phyloP scores from a whole-genome alignment of 2,797 vertebrate genomes.

The Platalea minor region DNA sequence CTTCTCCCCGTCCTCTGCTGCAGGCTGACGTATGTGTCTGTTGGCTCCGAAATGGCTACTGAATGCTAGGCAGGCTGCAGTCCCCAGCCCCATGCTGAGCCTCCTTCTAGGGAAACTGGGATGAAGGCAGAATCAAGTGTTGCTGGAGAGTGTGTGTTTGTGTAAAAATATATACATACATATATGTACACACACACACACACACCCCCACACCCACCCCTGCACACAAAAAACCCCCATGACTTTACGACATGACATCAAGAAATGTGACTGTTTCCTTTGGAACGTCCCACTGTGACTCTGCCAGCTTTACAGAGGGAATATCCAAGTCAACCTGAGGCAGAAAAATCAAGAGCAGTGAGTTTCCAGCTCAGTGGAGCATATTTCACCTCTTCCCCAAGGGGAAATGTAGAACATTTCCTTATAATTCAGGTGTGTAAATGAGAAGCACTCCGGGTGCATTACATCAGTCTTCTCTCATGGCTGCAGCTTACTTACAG shows the following conservation, averaged over 20 bases:
- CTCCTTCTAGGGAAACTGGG: background rate
- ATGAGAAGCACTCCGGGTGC: background rate
- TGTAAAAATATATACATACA: background rate
- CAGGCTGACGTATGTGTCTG: fast-evolving
- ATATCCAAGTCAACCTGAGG: background rate
- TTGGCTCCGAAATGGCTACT: background rate
- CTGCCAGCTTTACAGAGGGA: background rate
- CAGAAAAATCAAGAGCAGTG: background rate
- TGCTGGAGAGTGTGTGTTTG: background rate
- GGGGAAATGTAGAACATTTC: slow-evolving; percentile 32
- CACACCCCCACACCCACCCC: fast-evolving
- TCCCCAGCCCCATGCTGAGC: background rate
- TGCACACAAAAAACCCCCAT: background rate
- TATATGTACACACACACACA: fast-evolving
- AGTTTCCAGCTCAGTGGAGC: background rate
- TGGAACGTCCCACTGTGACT: background rate
- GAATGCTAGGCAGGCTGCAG: background rate
- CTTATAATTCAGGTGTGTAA: slow-evolving; percentile 47
- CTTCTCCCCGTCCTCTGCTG: background rate
- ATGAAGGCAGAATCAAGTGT: background rate
- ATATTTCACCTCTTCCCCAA: background rate
- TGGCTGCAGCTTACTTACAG: background rate
- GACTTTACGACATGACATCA: background rate
- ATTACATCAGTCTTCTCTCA: background rate
- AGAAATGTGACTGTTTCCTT: background rate